A percentile compares a stretch with the other conserved stretches of the same genome.
phyloP scores from a whole-genome alignment of 2,888 invertebrate species.

The Eilema griseolum region DNA sequence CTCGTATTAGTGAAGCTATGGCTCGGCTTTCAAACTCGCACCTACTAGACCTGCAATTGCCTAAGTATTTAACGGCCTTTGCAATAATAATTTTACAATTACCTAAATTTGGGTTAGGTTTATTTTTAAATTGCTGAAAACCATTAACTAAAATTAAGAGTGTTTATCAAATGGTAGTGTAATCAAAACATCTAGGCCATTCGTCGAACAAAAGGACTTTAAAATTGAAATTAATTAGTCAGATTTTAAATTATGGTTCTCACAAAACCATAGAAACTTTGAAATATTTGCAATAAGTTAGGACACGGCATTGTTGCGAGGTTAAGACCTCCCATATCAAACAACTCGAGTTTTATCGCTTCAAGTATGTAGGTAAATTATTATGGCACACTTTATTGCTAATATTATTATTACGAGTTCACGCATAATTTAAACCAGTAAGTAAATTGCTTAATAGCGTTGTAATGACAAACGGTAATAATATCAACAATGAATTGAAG shows the following conservation, averaged over 20 bases:
- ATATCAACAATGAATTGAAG: slow-evolving; percentile 2
- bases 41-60: too few relatives aligned
- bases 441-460: slow-evolving; percentile 38
- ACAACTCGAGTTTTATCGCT: slow-evolving; percentile 36
- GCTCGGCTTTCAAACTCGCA: too few relatives aligned
- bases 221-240: background rate
- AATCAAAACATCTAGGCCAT: background rate
- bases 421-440: slow-evolving; percentile 47
- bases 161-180: background rate
- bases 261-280: background rate
- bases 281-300: slow-evolving; percentile 10
- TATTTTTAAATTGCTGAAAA: too few relatives aligned
- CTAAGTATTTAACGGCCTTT: too few relatives aligned
- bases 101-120: too few relatives aligned
- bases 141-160: background rate
- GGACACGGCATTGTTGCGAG: slow-evolving; percentile 7
- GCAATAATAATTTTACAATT: too few relatives aligned
- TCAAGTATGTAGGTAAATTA: slow-evolving; percentile 50
- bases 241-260: background rate
- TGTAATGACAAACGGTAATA: slow-evolving; percentile 25
- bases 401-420: slow-evolving; percentile 38
- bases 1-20: too few relatives aligned
- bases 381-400: slow-evolving; percentile 50
- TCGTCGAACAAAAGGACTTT: background rate
- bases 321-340: slow-evolving; percentile 25